Conservation (phyloP, 37 sponge, comb jelly and placozoan species). For the Geodia barretti region DNA sequence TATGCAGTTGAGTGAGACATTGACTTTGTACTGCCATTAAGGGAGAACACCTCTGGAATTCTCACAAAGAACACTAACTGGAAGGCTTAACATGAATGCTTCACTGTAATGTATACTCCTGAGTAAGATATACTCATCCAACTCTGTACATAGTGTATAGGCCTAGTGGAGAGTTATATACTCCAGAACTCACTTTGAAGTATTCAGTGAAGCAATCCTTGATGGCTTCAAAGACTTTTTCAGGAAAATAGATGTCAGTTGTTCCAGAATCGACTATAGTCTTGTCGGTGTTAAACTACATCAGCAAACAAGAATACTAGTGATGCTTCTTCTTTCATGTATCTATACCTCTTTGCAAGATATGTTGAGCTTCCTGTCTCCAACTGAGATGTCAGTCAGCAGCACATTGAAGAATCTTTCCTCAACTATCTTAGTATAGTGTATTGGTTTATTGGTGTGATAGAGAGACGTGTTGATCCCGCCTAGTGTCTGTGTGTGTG, state of each 20-base stretch:
- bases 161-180: too few species aligned
- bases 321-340: background rate
- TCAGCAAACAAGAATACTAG: background rate
- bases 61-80: too few species aligned
- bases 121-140: too few species aligned
- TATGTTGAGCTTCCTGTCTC: background rate
- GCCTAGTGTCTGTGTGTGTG: conserved; percentile 9
- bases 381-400: conserved; percentile 15
- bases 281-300: conserved; percentile 40
- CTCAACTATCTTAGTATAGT: conserved; percentile 18
- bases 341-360: conserved; percentile 17
- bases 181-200: conserved; percentile 14
- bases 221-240: conserved; percentile 6
- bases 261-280: conserved; percentile 63
- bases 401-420: conserved; percentile 27
- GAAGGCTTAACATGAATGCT: too few species aligned
- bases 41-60: too few species aligned
- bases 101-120: too few species aligned
- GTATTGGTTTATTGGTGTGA: background rate
- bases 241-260: conserved; percentile 43
- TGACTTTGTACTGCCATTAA: too few species aligned
- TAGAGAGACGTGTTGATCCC: background rate
- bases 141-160: too few species aligned
- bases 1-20: too few species aligned
- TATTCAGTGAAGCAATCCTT: background rate